Base-by-base conservation (phyloP, 2,888 invertebrate genomes). In the Sphinx pinastri region DNA sequence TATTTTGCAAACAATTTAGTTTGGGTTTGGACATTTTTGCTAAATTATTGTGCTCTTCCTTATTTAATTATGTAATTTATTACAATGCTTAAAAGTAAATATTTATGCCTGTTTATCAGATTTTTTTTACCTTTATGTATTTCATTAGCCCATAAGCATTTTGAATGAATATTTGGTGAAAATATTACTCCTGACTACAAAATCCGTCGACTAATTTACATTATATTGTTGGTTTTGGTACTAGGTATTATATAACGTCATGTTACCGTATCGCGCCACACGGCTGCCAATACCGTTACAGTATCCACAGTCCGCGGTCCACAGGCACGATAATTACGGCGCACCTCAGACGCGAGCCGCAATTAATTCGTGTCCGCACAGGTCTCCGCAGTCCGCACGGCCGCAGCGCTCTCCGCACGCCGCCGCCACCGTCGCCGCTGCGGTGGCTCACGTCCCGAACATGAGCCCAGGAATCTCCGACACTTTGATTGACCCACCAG, bases 1-100 rank as follows among this genome's bases (percentile, higher is more conserved):
- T 93, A 92, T 90, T 91, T 91, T 82, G 83, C 81, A 81, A 87
- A 85, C 89, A 89, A 82, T 88, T 86, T 88, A 85, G 84, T 86
- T 81, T 79, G 81, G 75, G 76, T 72, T 75, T 79, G 51, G 55
- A 57, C 63, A 55, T 47, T 71, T 70, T 12, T 6, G 13, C 5
- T 16, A 52, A 51, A 52, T 52, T 31, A 60, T 60, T 60, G 16
- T 45, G 31, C 16, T 16, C 51, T 68, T 51, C 59, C 10, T 31
- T 60, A 47, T 63, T 63, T 49, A 6, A 13, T 16, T 60, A 60
- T 10, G 38, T 38, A 8, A 19, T 19, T 8, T 10, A 55, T 55
- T 52, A 52, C 1, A 14, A 14, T 52, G 7, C n/a, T 52, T 52
- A n/a, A 38, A 38, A 38, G 5, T 38, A 38, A 5, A 38, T 38